These are phyloP conservation scores for Alfaro cultratus DNA, from an alignment of 2,797 vertebrate species.

Conservation along the genomic window DNA sequence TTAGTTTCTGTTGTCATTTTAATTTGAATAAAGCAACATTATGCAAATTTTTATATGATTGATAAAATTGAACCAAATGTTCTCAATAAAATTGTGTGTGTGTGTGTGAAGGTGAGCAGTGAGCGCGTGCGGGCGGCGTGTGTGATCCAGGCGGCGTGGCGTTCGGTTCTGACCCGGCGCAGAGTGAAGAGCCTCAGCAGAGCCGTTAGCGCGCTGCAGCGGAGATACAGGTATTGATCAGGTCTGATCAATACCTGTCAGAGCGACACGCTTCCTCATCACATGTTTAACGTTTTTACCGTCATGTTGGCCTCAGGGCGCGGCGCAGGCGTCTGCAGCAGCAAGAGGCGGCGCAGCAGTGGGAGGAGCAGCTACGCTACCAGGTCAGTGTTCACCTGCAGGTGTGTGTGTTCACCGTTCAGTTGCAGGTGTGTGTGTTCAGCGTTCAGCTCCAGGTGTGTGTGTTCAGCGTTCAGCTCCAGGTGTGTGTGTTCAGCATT, in stretches of 20 bases:
- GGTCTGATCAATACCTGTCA: no score
- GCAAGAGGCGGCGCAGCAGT: conserved; percentile 78
- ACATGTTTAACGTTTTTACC: not conserved
- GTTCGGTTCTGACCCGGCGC: conserved; percentile 86
- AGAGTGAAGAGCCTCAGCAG: conserved; percentile 88
- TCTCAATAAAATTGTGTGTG: not conserved
- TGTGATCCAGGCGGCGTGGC: conserved; percentile 91
- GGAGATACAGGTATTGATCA: conserved; percentile 85
- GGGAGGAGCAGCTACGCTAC: conserved; percentile 84
- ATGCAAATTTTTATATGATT: not conserved
- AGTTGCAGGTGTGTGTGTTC: no score
- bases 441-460: no score
- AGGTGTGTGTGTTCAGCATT: no score
- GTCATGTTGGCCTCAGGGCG: conserved; percentile 72
- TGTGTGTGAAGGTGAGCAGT: conserved; percentile 47
- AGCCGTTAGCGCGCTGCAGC: conserved; percentile 87
- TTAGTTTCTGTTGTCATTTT: not conserved
- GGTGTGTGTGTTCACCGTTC: no score
- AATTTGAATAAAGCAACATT: not conserved
- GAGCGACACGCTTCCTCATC: no score
- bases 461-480: not conserved
- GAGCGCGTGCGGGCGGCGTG: conserved; percentile 84
- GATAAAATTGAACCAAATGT: not conserved
- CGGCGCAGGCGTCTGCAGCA: conserved; percentile 78
- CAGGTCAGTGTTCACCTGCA: conserved; percentile 62